Evolutionary conservation across 2,113 vertebrate species (phyloP).

Genomic region (Pelecanus crispus): DNA sequence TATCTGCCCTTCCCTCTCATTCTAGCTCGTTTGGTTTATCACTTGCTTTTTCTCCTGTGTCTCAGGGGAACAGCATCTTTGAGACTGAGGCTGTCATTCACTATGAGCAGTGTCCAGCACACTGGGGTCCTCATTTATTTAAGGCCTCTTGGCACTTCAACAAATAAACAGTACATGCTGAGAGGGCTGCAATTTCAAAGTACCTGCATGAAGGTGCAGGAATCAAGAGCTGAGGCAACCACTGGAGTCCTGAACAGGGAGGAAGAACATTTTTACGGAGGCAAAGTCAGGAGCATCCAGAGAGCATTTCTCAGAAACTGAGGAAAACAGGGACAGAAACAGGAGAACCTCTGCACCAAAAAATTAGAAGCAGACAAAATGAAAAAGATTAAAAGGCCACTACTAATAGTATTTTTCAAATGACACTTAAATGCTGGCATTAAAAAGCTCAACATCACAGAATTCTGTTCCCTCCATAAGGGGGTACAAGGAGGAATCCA

Average conservation of each 20-base stretch:
- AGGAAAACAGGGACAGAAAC: not conserved
- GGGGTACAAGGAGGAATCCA: not conserved
- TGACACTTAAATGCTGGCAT: not conserved
- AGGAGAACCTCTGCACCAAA: not conserved
- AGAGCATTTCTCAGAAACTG: not conserved
- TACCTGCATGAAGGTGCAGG: not conserved
- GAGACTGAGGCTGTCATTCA: not conserved
- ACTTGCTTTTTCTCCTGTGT: not conserved
- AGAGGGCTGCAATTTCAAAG: not conserved
- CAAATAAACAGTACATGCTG: not conserved
- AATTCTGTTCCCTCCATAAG: not conserved
- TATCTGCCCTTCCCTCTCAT: not conserved
- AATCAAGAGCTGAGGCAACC: not conserved
- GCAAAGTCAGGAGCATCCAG: not conserved
- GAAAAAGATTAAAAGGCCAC: fast-evolving
- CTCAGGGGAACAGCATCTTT: not conserved
- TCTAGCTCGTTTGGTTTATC: not conserved
- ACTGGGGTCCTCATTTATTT: not conserved
- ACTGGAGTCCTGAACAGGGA: not conserved
- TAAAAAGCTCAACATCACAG: not conserved
- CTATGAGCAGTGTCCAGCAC: not conserved
- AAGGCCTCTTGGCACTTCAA: not conserved
- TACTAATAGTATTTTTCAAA: not conserved
- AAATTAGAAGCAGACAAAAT: not conserved
- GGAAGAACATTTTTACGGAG: not conserved